Base-by-base conservation (phyloP, 2,113 vertebrate species). In the Piprites chloris region DNA sequence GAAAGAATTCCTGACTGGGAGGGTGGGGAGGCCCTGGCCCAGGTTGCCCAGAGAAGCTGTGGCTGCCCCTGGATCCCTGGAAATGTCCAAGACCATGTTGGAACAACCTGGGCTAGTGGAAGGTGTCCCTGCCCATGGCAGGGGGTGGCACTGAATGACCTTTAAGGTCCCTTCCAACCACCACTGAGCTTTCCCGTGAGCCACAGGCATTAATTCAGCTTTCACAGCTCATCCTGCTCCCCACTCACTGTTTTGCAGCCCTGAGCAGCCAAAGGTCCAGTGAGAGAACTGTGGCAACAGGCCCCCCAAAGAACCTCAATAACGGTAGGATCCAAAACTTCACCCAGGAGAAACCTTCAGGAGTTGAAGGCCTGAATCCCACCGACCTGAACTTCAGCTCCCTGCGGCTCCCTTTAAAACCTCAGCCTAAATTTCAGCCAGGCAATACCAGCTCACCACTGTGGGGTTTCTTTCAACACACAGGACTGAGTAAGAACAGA, bases 201-300 rank as follows among this genome's bases (percentile, higher is more conserved):
- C n/a, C 4, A 16, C 0, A 4, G 52, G 37, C 32, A 19, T 47
- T 73, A 35, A 69, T 93, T 82, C 23, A 23, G 62, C 22, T 80
- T n/a, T 50, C 10, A 3, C 3, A 7, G 32, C 13, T 17, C 59
- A 3, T 14, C 9, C 63, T 7, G 1, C 30, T 78, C 55, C 50
- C 58, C 30, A 30, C 49, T 58, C 1, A 0, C 55, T 66, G 37
- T 32, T 90, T 69, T 1, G 3, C 14, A 11, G 14, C 0, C 6
- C 46, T 28, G n/a, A 75, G 21, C 32, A 39, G 50, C 27, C 33
- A 63, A 27, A 39, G 4, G 0, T 67, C 47, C 85, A 37, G 58
- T 1, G 0, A 75, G 28, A 77, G 56, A 72, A 56, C 47, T 39
- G 61, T 1, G 3, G 14, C 32, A 73, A 27, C 2, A 26, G 30